These are phyloP conservation scores for Drosophila algonquin DNA, from an alignment of 2,888 invertebrate species.

Conservation along the genomic window DNA sequence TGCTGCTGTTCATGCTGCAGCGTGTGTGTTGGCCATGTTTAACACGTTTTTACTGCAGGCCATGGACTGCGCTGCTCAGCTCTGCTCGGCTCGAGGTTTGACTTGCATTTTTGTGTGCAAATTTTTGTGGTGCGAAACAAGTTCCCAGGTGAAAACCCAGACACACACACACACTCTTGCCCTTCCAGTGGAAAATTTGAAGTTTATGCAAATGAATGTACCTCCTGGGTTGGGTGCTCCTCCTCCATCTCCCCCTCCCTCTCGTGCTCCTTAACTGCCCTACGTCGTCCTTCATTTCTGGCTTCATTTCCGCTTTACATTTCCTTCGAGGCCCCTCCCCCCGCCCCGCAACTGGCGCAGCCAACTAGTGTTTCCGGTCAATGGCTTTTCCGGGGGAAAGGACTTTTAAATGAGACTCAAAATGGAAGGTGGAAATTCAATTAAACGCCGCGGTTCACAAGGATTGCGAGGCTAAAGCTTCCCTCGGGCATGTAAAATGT, in stretches of 20 bases:
- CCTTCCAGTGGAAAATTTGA: neutral
- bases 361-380: slow-evolving; percentile 33
- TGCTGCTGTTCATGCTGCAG: neutral
- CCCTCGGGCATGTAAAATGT: neutral
- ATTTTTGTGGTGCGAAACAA: slow-evolving; percentile 32
- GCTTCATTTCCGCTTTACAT: slow-evolving; percentile 29
- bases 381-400: slow-evolving; percentile 8
- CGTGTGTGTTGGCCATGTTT: slow-evolving; percentile 52
- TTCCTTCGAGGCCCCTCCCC: slow-evolving; percentile 5
- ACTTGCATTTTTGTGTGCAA: slow-evolving; percentile 46
- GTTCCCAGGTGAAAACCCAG: slow-evolving; percentile 38
- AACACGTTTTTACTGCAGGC: slow-evolving; percentile 59
- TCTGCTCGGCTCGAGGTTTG: slow-evolving; percentile 12
- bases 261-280: neutral
- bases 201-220: slow-evolving; percentile 34
- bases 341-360: neutral
- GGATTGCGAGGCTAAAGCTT: neutral
- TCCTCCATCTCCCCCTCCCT: neutral
- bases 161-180: slow-evolving; percentile 9
- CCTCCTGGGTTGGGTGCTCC: neutral
- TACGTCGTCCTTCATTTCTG: slow-evolving; percentile 31
- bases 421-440: slow-evolving; percentile 12
- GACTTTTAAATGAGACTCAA: slow-evolving; percentile 13
- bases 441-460: slow-evolving; percentile 1
- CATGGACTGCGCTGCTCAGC: neutral